phyloP scores from a whole-genome alignment of 2,888 invertebrate genomes.

The Caenorhabditis sp. region DNA sequence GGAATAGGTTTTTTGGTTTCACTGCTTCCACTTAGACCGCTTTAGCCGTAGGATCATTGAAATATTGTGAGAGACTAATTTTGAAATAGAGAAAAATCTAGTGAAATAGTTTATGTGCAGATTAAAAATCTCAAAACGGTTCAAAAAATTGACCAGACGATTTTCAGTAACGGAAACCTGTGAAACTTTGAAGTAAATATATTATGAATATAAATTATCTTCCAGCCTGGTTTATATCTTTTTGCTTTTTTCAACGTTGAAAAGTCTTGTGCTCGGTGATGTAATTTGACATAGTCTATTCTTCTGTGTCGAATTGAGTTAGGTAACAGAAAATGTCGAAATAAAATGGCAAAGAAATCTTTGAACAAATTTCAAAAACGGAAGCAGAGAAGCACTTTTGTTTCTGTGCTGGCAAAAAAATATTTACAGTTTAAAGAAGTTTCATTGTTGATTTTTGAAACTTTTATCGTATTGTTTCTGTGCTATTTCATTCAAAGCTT shows the following conservation, averaged over 20 bases:
- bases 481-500: no score
- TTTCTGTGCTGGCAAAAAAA: no score
- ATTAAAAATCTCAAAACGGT: no score
- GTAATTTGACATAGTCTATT: constrained; percentile 25
- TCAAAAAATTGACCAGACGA: no score
- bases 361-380: constrained; percentile 8
- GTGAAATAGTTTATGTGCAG: no score
- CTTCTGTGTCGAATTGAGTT: constrained; percentile 45
- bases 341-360: constrained; percentile 24
- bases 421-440: no score
- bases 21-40: constrained; percentile 7
- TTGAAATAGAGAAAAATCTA: no score
- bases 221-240: neutral
- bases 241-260: constrained; percentile 23
- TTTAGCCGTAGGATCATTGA: neutral
- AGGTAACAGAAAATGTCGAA: constrained; percentile 23
- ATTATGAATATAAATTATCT: neutral
- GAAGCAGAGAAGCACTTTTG: no score
- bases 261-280: constrained; percentile 5
- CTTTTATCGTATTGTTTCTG: no score
- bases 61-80: neutral
- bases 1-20: constrained; percentile 44
- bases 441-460: no score
- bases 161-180: no score
- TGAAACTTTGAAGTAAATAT: no score